Evolutionary conservation across 2,888 invertebrate genomes (phyloP).

Genomic region (Lycaena phlaeas): DNA sequence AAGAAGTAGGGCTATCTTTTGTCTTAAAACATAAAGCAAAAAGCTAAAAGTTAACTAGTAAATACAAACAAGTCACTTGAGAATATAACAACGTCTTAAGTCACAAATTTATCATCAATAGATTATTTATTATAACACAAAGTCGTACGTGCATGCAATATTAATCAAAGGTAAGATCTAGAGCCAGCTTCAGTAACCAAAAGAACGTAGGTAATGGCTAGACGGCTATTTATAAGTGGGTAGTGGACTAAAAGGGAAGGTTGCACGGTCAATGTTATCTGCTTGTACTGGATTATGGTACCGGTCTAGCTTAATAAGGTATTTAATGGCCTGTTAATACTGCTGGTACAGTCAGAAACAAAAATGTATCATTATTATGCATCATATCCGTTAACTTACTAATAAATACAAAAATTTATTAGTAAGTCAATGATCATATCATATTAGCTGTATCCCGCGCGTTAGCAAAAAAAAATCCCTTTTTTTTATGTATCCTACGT

Average conservation of each 20-base stretch:
- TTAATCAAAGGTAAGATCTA: slow-evolving; percentile 3
- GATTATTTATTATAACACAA: not conserved
- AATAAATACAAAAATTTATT: no score
- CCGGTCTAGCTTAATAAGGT: slow-evolving; percentile 32
- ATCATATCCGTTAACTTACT: no score
- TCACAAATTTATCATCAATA: not conserved
- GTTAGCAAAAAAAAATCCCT: no score
- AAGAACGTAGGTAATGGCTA: slow-evolving; percentile 14
- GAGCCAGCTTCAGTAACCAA: slow-evolving; percentile 13
- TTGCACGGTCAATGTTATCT: slow-evolving; percentile 27
- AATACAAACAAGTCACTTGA: not conserved
- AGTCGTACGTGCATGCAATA: not conserved
- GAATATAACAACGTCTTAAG: not conserved
- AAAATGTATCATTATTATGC: not conserved
- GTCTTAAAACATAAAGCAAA: not conserved
- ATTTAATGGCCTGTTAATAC: slow-evolving; percentile 17
- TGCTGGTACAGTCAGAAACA: slow-evolving; percentile 13
- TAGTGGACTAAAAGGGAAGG: slow-evolving; percentile 30
- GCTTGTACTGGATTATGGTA: slow-evolving; percentile 21
- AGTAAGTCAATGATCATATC: no score
- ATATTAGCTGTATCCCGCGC: no score
- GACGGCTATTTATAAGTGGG: slow-evolving; percentile 22
- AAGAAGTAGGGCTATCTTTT: not conserved
- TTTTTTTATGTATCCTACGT: not conserved
- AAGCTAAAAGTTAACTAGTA: not conserved